Evolutionary conservation across 1,140 invertebrate species (phyloP), one percentile per base, ranked within the genome.

Genomic region (Lasioglossum albipes): DNA sequence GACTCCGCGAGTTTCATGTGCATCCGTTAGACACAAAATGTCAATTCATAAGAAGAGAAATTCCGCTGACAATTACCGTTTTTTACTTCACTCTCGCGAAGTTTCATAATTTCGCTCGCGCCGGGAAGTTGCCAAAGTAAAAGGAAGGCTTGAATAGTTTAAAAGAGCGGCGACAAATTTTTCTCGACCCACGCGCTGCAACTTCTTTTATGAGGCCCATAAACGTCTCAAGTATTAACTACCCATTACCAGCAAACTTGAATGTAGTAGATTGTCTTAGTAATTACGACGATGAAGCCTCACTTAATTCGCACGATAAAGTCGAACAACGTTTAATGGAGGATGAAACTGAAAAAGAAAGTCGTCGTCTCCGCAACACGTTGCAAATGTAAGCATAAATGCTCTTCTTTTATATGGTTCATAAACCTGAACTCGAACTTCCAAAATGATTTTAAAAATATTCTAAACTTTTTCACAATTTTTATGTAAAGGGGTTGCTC

Each of bases 211-310:
- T 0, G 54, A 18, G n/a, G 0, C 49, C 42, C 22, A 42, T 62
- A 54, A 78, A 13, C 0, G 54, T 27, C 31, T 10, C 22, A 65
- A 72, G 59, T 54, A 64, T 64, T 72, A 78, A 78, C 5, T 67
- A 20, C 20, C 36, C 22, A 57, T 79, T 79, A 66, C 20, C 42
- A 0, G 62, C 36, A 74, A 79, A 74, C 73, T 79, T 49, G 18
- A 79, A 9, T 13, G n/a, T 16, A 36, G n/a, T 31, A 45, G 7
- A 49, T 74, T 57, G 49, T 79, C 31, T 9, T 1, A 59, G 41
- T 67, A 57, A 79, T 79, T 74, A 78, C 12, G 18, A 59, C 12
- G n/a, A 64, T 16, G 20, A 49, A 67, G 22, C 74, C 16, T 16
- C 27, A 13, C 12, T 31, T 13, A 52, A n/a, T 79, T 66, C 57